Percentiles rank a stretch among this genome's conserved stretches.
phyloP scores from a whole-genome alignment of 2,888 invertebrate species.

The Drosophila bunnanda region DNA sequence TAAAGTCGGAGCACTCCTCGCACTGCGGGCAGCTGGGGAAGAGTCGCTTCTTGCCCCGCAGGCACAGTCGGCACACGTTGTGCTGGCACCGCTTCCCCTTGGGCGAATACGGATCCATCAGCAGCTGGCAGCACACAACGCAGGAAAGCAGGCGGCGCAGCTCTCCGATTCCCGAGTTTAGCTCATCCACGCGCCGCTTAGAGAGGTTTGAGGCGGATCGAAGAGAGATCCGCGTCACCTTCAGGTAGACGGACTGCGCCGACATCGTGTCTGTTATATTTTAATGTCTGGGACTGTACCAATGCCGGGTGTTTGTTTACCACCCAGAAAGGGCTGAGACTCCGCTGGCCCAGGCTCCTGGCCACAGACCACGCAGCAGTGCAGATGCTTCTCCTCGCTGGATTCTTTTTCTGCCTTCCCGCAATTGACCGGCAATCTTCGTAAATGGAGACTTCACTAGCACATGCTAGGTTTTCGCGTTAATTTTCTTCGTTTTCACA shows the following conservation, averaged over 20 bases:
- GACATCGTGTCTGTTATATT: constrained; percentile 20
- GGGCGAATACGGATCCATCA: constrained; percentile 93
- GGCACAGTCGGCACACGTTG: constrained; percentile 93
- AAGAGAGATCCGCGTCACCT: constrained; percentile 52
- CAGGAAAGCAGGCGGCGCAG: constrained; percentile 94
- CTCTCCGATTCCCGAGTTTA: constrained; percentile 93
- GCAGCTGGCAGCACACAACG: constrained; percentile 93
- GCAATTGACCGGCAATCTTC: constrained; percentile 19
- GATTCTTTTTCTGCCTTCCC: constrained; percentile 1
- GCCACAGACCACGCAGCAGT: not conserved
- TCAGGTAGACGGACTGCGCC: constrained; percentile 52
- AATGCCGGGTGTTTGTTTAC: constrained; percentile 55
- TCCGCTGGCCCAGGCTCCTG: constrained; percentile 15
- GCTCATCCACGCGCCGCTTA: constrained; percentile 91
- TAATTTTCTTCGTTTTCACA: constrained; percentile 27
- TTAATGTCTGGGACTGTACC: constrained; percentile 49
- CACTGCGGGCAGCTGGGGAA: constrained; percentile 94
- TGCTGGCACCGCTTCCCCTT: constrained; percentile 93
- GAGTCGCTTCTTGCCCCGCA: constrained; percentile 93
- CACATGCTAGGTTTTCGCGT: constrained; percentile 30
- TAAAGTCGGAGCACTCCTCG: constrained; percentile 91
- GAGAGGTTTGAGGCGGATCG: constrained; percentile 50
- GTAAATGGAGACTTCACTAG: not conserved
- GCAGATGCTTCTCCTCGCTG: not conserved
- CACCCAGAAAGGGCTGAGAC: constrained; percentile 13